A percentile compares a stretch with the other conserved stretches of the same genome.
Conservation (phyloP, 2,113 vertebrate genomes). For the Axis porcinus region DNA sequence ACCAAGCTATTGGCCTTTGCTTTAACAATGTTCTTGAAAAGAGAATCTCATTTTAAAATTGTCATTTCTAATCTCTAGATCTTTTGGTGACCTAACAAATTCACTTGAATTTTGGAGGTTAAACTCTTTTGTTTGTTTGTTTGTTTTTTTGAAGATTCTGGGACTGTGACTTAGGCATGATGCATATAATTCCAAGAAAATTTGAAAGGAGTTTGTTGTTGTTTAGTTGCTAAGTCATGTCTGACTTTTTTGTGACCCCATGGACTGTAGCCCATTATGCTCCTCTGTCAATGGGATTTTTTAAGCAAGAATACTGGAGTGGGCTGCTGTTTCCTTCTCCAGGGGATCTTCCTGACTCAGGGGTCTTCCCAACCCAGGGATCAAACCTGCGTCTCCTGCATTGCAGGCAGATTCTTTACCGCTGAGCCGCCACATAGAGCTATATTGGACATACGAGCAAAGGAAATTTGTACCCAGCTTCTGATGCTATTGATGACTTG, state of each 20-base stretch:
- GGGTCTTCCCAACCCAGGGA: neutral
- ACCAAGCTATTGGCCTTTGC: constrained; percentile 39
- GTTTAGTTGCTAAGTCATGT: neutral
- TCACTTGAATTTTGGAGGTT: constrained; percentile 27
- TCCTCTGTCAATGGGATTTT: neutral
- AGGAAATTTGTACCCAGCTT: neutral
- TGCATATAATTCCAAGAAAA: neutral
- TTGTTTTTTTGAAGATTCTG: neutral
- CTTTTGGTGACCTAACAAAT: constrained; percentile 30
- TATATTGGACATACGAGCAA: neutral
- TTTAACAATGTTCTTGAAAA: constrained; percentile 37
- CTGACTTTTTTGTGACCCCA: neutral
- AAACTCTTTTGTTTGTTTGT: neutral
- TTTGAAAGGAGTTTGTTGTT: neutral
- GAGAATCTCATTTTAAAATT: constrained; percentile 42
- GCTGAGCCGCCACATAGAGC: neutral
- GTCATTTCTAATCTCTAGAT: constrained; percentile 20
- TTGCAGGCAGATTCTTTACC: neutral
- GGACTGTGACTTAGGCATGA: neutral
- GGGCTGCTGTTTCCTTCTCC: neutral
- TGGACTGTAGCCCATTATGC: neutral
- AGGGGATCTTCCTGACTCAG: neutral
- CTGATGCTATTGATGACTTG: neutral
- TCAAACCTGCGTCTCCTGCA: neutral
- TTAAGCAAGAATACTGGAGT: neutral